Evolutionary conservation across 2,113 vertebrate genomes (phyloP).

Genomic region (Periophthalmus modestus): DNA sequence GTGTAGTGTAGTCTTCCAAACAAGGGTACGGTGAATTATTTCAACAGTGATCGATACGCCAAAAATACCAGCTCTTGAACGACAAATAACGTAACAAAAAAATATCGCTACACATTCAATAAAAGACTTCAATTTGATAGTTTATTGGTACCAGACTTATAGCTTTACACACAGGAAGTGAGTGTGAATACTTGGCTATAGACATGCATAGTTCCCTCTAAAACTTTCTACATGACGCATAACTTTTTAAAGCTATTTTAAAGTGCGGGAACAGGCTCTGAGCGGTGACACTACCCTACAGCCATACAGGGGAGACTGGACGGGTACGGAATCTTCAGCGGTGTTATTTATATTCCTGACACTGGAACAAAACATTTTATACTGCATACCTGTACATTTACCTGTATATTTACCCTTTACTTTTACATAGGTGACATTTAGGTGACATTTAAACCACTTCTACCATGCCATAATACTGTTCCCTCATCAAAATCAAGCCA

Average conservation of each 20-base stretch:
- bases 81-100: no score
- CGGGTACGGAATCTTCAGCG: background rate
- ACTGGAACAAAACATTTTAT: background rate
- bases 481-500: no score
- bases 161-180: background rate
- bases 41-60: no score
- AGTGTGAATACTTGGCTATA: background rate
- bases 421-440: no score
- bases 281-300: slow-evolving; percentile 3
- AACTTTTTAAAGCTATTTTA: slow-evolving; percentile 4
- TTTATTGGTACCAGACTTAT: background rate
- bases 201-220: background rate
- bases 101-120: no score
- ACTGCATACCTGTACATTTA: background rate
- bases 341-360: background rate
- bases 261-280: background rate
- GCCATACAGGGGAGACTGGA: background rate
- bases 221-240: slow-evolving; percentile 5
- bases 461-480: no score
- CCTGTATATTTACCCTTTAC: background rate
- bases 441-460: no score
- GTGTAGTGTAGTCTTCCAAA: no score
- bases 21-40: no score
- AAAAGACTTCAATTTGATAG: background rate
- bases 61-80: no score